Percentiles rank a stretch among this genome's conserved stretches.
These are phyloP conservation scores for Leptogaster cylindrica DNA, from an alignment of 2,888 invertebrate species.

Conservation along the genomic window DNA sequence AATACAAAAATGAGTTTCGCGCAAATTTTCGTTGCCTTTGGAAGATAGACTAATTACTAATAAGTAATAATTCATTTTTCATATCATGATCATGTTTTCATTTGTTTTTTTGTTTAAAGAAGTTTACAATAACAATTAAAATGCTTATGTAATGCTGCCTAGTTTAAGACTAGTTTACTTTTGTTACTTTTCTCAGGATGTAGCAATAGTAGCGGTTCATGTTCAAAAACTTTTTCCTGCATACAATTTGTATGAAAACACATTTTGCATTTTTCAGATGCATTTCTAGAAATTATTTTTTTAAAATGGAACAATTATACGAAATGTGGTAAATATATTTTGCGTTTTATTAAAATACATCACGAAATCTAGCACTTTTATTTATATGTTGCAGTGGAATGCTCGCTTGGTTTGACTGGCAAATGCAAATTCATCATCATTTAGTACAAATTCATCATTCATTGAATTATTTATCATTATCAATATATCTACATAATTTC, in stretches of 20 bases:
- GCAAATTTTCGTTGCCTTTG: slow-evolving; percentile 10
- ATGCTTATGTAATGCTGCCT: slow-evolving; percentile 24
- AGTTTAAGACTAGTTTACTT: slow-evolving; percentile 16
- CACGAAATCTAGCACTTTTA: too few relatives aligned
- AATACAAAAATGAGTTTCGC: neutral
- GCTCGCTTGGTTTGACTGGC: too few relatives aligned
- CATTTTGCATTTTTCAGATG: slow-evolving; percentile 28
- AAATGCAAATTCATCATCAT: too few relatives aligned
- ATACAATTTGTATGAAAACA: slow-evolving; percentile 25
- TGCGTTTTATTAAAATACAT: slow-evolving; percentile 23
- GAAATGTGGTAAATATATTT: neutral
- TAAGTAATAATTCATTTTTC: too few relatives aligned
- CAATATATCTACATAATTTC: too few relatives aligned
- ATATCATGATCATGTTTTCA: neutral
- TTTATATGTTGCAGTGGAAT: too few relatives aligned
- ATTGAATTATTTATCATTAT: too few relatives aligned
- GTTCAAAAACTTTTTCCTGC: slow-evolving; percentile 17
- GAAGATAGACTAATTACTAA: neutral
- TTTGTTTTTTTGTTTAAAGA: neutral
- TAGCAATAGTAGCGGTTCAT: neutral
- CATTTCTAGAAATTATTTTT: slow-evolving; percentile 35
- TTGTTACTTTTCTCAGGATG: slow-evolving; percentile 27
- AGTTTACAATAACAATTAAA: neutral
- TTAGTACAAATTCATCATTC: too few relatives aligned
- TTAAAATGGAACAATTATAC: slow-evolving; percentile 15